Base-by-base conservation (phyloP, 2,797 vertebrate genomes). In the Clarias laeviceps region DNA sequence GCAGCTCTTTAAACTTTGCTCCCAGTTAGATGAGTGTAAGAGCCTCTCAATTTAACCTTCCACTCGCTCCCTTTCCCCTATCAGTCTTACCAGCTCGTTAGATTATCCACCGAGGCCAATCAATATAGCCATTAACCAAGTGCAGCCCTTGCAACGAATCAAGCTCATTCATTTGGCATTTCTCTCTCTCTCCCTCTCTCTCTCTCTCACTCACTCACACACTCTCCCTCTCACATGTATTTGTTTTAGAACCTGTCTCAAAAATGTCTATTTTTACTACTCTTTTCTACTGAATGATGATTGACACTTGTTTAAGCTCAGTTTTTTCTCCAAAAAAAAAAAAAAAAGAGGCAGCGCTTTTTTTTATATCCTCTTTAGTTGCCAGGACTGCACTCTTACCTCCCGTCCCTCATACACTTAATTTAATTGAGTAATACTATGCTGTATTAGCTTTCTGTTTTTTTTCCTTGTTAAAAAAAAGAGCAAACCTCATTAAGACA, bases 401-500 rank as follows among this genome's bases (percentile, higher is more conserved):
- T 56, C 27, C 29, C 74, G 17, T 37, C 40, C 74, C 70, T 77
- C 69, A 65, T 54, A 88, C 89, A 93, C 90, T 92, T 84, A 87
- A 90, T 92, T 91, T 92, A 91, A 93, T 94, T 92, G 92, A 87
- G 86, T 54, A 89, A 89, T 91, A 90, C 83, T 76, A 89, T 91
- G 84, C 91, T 84, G 64, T 62, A 82, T 87, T 85, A 82, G 83
- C 74, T 37, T 80, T 68, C 34, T 64, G 65, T 54, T 69, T 82
- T 76, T 62, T 84, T 86, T 59, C 27, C 27, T 61, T 59, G 20
- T 64, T 14, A 32, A 92, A 89, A 88, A 91, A 72, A 89, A 89
- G 70, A 88, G n/a, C 92, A 92, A 93, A 93, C 93, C 94, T 95
- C 94, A 94, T 95, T 95, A 96, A 92, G 91, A 91, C 91, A 94